These are phyloP conservation scores for Lymantria monacha DNA, from an alignment of 2,888 invertebrate species.

Conservation along the genomic window DNA sequence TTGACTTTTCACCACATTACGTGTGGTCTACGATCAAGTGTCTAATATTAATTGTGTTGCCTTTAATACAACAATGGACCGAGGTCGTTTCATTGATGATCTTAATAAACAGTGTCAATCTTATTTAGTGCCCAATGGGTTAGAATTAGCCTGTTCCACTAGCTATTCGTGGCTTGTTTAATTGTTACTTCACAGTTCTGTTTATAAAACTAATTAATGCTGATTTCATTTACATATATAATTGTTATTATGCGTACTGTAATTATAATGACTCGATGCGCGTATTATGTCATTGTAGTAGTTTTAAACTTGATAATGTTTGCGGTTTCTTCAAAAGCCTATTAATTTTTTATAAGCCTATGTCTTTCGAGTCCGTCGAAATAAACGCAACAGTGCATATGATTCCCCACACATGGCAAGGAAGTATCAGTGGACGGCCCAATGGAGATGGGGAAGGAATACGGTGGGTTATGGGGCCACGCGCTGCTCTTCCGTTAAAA, in stretches of 20 bases:
- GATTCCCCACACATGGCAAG: too few relatives aligned
- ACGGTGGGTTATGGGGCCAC: too few relatives aligned
- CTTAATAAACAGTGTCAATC: slow-evolving; percentile 51
- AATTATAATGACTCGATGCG: background rate
- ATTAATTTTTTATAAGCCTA: too few relatives aligned
- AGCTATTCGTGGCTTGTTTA: slow-evolving; percentile 16
- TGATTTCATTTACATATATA: background rate
- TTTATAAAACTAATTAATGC: slow-evolving; percentile 25
- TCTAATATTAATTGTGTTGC: slow-evolving; percentile 52
- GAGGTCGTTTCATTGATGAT: slow-evolving; percentile 50
- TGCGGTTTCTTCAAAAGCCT: too few relatives aligned
- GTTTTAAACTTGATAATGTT: background rate
- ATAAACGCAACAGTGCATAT: too few relatives aligned
- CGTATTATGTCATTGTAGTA: background rate
- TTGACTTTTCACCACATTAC: slow-evolving; percentile 55
- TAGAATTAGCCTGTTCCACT: slow-evolving; percentile 17
- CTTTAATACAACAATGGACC: slow-evolving; percentile 51
- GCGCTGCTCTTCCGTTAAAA: too few relatives aligned
- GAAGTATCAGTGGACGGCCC: too few relatives aligned
- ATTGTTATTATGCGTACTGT: background rate
- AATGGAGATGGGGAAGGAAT: too few relatives aligned
- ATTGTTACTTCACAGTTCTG: slow-evolving; percentile 21
- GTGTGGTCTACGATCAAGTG: slow-evolving; percentile 61
- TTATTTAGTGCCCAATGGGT: slow-evolving; percentile 40
- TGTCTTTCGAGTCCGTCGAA: too few relatives aligned